A percentile compares a stretch with the other conserved stretches of the same genome.
Conservation (phyloP, 2,888 invertebrate genomes). For the Agapostemon virescens region DNA sequence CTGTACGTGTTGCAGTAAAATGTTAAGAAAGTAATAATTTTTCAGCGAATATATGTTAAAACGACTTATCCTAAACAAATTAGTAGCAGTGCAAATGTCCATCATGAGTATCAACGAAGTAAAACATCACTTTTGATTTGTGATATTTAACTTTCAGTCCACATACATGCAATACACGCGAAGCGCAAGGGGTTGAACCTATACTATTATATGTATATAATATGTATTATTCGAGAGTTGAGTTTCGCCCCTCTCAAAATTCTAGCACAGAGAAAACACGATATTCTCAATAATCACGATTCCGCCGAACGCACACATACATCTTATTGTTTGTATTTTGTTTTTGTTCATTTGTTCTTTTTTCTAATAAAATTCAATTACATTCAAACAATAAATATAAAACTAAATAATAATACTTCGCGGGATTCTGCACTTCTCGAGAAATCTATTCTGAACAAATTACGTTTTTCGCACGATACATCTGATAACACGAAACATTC, state of each 20-base stretch:
- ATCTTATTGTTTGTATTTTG: conserved; percentile 13
- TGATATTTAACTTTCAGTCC: neutral
- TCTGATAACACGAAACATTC: conserved; percentile 21
- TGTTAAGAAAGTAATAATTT: neutral
- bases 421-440: conserved; percentile 10
- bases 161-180: neutral
- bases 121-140: conserved; percentile 5
- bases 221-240: conserved; percentile 27
- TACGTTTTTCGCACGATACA: conserved; percentile 2
- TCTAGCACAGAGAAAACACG: conserved; percentile 34
- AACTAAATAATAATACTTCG: conserved; percentile 34
- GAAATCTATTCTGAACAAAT: conserved; percentile 35
- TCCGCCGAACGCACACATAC: conserved; percentile 22
- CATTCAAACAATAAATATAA: conserved; percentile 39
- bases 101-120: neutral
- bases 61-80: neutral
- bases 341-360: conserved; percentile 2
- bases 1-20: neutral
- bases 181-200: conserved; percentile 37
- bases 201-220: conserved; percentile 18
- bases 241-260: conserved; percentile 28
- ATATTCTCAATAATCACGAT: conserved; percentile 25
- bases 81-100: neutral
- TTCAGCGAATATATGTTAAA: neutral
- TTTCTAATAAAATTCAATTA: conserved; percentile 44